A percentile compares a stretch with the other conserved stretches of the same genome.
These are phyloP conservation scores for Papilio polytes DNA, from an alignment of 1,140 invertebrate genomes.

Conservation along the genomic window DNA sequence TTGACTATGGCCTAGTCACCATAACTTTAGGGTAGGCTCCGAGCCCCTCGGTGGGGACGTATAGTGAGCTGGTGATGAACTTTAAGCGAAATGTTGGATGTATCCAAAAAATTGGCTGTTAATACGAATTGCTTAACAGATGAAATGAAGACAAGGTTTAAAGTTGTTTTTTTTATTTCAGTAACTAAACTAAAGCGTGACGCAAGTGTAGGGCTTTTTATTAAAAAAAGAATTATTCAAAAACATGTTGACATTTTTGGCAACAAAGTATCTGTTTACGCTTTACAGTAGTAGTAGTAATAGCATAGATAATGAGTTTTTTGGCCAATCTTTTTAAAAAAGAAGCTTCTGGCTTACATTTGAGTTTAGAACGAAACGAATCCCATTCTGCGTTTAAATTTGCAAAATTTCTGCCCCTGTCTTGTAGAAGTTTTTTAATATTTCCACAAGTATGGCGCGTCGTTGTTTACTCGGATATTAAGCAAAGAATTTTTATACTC, in stretches of 20 bases:
- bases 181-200: too few relatives aligned
- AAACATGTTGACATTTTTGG: too few relatives aligned
- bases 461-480: background rate
- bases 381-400: background rate
- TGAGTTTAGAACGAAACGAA: slow-evolving; percentile 16
- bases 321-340: background rate
- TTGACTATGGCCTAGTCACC: too few relatives aligned
- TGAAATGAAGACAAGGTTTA: background rate
- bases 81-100: too few relatives aligned
- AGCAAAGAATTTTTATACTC: background rate
- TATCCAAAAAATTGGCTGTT: too few relatives aligned
- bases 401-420: slow-evolving; percentile 5
- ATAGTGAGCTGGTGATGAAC: too few relatives aligned
- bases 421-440: slow-evolving; percentile 14
- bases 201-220: too few relatives aligned
- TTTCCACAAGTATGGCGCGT: slow-evolving; percentile 13
- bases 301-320: background rate
- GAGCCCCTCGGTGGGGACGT: too few relatives aligned
- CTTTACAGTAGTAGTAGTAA: too few relatives aligned
- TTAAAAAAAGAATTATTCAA: too few relatives aligned
- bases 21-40: too few relatives aligned
- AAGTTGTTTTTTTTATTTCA: background rate
- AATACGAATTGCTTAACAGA: background rate
- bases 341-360: slow-evolving; percentile 7
- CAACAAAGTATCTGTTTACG: too few relatives aligned